Conservation (phyloP, 2,113 vertebrate genomes). For the Grammomys dolichurus region DNA sequence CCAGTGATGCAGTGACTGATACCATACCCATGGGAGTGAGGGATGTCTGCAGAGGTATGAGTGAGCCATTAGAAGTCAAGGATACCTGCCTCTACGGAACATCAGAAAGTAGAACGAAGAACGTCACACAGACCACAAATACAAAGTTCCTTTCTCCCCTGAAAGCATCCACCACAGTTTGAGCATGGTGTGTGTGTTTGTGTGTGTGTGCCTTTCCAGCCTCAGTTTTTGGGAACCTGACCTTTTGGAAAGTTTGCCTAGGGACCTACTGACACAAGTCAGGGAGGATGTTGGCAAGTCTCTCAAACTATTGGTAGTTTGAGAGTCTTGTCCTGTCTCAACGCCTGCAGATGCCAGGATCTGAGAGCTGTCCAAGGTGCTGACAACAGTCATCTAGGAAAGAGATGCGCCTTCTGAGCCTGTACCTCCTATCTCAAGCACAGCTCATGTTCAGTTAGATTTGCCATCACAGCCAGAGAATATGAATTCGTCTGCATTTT, state of each 20-base stretch:
- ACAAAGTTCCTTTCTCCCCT: no score
- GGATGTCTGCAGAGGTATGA: background rate
- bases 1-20: no score
- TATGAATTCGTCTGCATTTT: background rate
- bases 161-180: background rate
- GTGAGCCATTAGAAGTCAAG: background rate
- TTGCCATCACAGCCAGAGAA: rapidly evolving
- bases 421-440: no score
- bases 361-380: background rate
- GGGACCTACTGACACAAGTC: no score
- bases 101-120: background rate
- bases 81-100: background rate
- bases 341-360: rapidly evolving
- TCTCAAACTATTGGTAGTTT: background rate
- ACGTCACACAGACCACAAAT: rapidly evolving
- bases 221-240: rapidly evolving
- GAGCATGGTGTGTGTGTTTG: background rate
- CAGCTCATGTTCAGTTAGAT: background rate
- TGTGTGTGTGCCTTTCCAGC: background rate
- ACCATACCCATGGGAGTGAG: background rate
- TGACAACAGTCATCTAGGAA: background rate
- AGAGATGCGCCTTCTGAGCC: background rate
- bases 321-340: background rate
- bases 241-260: background rate
- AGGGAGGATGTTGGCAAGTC: rapidly evolving